Base-by-base conservation (phyloP, 2,888 invertebrate genomes). In the Pristionchus maxplancki region DNA sequence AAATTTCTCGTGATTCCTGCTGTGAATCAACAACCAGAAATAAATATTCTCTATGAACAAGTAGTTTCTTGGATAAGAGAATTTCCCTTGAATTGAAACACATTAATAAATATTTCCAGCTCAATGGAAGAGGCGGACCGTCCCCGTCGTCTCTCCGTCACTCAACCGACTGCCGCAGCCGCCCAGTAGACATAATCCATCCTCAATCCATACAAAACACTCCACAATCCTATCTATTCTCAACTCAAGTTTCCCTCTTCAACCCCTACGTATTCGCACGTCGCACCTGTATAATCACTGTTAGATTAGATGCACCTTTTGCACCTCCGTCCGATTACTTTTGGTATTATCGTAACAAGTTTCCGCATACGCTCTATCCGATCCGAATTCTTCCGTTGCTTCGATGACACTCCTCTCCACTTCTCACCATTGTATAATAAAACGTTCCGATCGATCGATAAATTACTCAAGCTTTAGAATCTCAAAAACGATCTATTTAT, bases 101-200 rank as follows among this genome's bases (percentile, higher is more conserved):
- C n/a, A n/a, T n/a, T n/a, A n/a, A n/a, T n/a, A n/a, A n/a, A n/a
- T n/a, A n/a, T n/a, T 83, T 93, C 88, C 83, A 93, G 93, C 90
- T 94, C 93, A n/a, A 94, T 94, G 94, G 94, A 94, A 85, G 94
- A 94, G 88, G 94, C 94, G 53, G 94, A 94, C 89, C 92, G 93
- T 71, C 95, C 95, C 53, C 93, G 94, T 48, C 92, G 93, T 58
- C 91, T 94, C 90, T 93, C 93, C 28, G 90, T 93, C 89, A 91
- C 92, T 58, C 91, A 92, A 82, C 90, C 89, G 37, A 90, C 90
- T 34, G 86, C 86, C 15, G 31, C 67, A 20, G 86, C 85, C 17
- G 83, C 85, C 11, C 85, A 85, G 85, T 85, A 85, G 53, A 31
- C 34, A 50, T 20, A 28, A 3, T 48, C 85, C 58, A 24, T 28